A percentile compares a stretch with the other conserved stretches of the same genome.
These are phyloP conservation scores for Nebria brevicollis DNA, from an alignment of 2,888 invertebrate species.

Conservation along the genomic window DNA sequence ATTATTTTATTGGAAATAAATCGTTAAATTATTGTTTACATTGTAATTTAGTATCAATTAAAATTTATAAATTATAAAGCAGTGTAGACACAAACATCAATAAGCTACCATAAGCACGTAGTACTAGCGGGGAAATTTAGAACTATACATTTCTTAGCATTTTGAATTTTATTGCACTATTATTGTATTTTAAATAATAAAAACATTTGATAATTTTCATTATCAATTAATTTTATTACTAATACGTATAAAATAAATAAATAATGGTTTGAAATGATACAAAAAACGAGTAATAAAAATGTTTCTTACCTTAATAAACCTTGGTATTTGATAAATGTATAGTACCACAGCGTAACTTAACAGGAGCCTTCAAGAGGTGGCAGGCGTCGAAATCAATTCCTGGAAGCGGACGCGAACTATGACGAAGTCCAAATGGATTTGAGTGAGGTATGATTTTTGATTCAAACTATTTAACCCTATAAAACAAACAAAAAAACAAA, in stretches of 20 bases:
- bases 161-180: no score
- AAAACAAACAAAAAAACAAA: background rate
- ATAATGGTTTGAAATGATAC: no score
- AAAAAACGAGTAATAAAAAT: background rate
- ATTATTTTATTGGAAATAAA: background rate
- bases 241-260: no score
- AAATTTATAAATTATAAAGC: no score
- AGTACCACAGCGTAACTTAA: constrained; percentile 63
- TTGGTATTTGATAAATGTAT: constrained; percentile 65
- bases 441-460: constrained; percentile 67
- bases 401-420: constrained; percentile 73
- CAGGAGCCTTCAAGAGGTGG: constrained; percentile 54
- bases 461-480: constrained; percentile 13
- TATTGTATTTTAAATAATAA: no score
- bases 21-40: background rate
- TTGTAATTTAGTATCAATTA: no score
- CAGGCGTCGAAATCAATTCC: constrained; percentile 52
- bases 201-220: no score
- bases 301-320: constrained; percentile 27
- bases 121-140: no score
- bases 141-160: no score
- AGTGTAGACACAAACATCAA: no score
- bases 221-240: no score
- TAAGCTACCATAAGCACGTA: no score
- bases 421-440: constrained; percentile 83